These are phyloP conservation scores for Steromphala cineraria DNA, from an alignment of 2,888 invertebrate genomes.

Conservation along the genomic window DNA sequence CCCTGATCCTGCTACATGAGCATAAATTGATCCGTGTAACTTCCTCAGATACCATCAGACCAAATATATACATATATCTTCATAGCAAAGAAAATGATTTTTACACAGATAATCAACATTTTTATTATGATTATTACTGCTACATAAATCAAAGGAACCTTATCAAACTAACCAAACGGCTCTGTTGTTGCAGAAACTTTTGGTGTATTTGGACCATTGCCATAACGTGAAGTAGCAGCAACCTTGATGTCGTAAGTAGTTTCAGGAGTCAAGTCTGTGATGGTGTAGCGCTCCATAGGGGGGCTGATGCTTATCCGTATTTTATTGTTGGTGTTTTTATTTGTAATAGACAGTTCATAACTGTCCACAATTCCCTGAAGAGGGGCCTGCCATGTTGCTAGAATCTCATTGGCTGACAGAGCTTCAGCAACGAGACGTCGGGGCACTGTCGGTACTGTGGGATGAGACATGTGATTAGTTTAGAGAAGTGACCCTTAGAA, in stretches of 20 bases:
- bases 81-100: too few species aligned
- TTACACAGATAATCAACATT: too few species aligned
- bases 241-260: constrained; percentile 97
- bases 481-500: too few species aligned
- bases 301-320: constrained; percentile 66
- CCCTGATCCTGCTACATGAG: too few species aligned
- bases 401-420: constrained; percentile 88
- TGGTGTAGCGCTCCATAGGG: constrained; percentile 80
- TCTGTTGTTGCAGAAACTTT: constrained; percentile 95
- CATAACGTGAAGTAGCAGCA: constrained; percentile 91
- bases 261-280: constrained; percentile 94
- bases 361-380: constrained; percentile 88
- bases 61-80: too few species aligned
- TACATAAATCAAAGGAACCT: background rate
- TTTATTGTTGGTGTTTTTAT: constrained; percentile 66
- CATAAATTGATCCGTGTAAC: too few species aligned
- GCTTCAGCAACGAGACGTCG: constrained; percentile 84
- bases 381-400: constrained; percentile 94
- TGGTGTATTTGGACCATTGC: constrained; percentile 96
- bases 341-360: constrained; percentile 97
- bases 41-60: too few species aligned
- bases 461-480: too few species aligned
- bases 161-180: constrained; percentile 93
- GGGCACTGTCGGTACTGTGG: constrained; percentile 94
- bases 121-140: too few species aligned